A percentile compares a stretch with the other conserved stretches of the same genome.
Conservation (phyloP, 1,140 invertebrate genomes). For the Stegodyphus dumicola region DNA sequence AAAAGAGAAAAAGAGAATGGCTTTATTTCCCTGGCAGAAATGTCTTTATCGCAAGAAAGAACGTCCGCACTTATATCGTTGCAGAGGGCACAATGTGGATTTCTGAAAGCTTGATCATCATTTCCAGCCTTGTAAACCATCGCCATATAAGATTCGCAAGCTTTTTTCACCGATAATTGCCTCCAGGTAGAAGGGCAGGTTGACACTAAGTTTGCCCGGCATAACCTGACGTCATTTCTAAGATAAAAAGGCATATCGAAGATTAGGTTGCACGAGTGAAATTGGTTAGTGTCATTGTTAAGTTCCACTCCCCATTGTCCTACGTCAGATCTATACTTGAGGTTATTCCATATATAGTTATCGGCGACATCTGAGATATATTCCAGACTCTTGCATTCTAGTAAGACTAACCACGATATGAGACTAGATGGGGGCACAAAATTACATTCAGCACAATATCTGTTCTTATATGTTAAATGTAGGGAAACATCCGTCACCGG, state of each 20-base stretch:
- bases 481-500: slow-evolving; percentile 69
- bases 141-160: slow-evolving; percentile 21
- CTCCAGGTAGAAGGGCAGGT: not conserved
- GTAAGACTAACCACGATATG: not conserved
- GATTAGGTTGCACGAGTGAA: slow-evolving; percentile 9
- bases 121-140: not conserved
- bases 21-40: not conserved
- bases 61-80: not conserved
- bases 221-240: not conserved
- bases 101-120: slow-evolving; percentile 22
- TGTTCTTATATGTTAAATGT: slow-evolving; percentile 72
- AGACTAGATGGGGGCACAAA: not conserved
- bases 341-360: no score
- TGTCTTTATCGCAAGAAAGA: not conserved
- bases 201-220: slow-evolving; percentile 13
- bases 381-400: not conserved
- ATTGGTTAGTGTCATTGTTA: not conserved
- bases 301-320: not conserved
- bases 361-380: no score
- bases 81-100: slow-evolving; percentile 55
- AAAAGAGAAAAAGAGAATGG: slow-evolving; percentile 29
- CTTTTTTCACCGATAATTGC: not conserved
- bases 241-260: not conserved
- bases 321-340: no score
- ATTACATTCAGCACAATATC: slow-evolving; percentile 74